Conservation (phyloP, 2,113 vertebrate species). For the pig (Sus scrofa) region T2T-Sscrofa CM000814.6:59320001-59320500, state of each 20-base stretch:
- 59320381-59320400: background rate
- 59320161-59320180: background rate
- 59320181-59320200: background rate
- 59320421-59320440: background rate
- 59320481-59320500: background rate
- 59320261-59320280: background rate
- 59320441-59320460: background rate
- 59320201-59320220: background rate
- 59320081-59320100: background rate
- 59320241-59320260: background rate
- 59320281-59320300: slow-evolving; percentile 14
- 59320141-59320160: fast-evolving
- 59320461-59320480: slow-evolving; percentile 18
- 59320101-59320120: background rate
- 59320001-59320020: background rate
- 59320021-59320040: background rate
- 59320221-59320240: too few species aligned
- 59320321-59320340: slow-evolving; percentile 22
- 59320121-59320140: fast-evolving
- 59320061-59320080: fast-evolving
- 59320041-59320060: background rate
- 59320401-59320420: background rate
- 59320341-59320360: background rate
- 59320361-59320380: background rate
- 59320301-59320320: slow-evolving; percentile 21